A percentile compares a stretch with the other conserved stretches of the same genome.
phyloP scores from a whole-genome alignment of 2,113 vertebrate genomes.

The Rhea americana region DNA sequence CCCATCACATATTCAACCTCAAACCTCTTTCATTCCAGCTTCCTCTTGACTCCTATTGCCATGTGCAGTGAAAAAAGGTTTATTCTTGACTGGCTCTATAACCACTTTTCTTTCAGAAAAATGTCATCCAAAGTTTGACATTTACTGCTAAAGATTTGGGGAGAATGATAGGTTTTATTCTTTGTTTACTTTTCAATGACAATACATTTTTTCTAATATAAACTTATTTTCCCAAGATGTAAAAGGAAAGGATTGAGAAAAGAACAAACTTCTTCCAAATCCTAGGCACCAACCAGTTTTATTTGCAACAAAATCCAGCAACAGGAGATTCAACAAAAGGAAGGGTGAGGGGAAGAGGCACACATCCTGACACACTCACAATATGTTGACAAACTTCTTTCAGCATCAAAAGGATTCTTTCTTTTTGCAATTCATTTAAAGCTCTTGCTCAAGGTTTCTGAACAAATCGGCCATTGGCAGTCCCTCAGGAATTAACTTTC shows the following conservation, averaged over 20 bases:
- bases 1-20: not conserved
- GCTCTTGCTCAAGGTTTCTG: constrained; percentile 12
- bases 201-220: not conserved
- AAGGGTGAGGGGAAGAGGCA: not conserved
- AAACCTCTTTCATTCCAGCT: not conserved
- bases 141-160: not conserved
- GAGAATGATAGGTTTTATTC: not conserved
- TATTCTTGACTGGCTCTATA: not conserved
- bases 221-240: not conserved
- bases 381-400: constrained; percentile 12
- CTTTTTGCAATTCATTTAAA: constrained; percentile 30
- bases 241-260: constrained; percentile 7
- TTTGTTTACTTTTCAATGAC: not conserved
- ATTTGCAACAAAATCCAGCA: not conserved
- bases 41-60: not conserved
- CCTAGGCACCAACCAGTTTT: not conserved
- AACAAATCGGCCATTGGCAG: not conserved
- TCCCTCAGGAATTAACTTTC: constrained; percentile 15
- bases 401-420: constrained; percentile 26
- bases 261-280: constrained; percentile 3
- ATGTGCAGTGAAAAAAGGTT: not conserved
- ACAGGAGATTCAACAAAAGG: not conserved
- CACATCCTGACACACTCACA: not conserved
- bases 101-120: not conserved
- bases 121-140: not conserved